Base-by-base conservation (phyloP, 2,888 invertebrate genomes). In the Agapostemon virescens region DNA sequence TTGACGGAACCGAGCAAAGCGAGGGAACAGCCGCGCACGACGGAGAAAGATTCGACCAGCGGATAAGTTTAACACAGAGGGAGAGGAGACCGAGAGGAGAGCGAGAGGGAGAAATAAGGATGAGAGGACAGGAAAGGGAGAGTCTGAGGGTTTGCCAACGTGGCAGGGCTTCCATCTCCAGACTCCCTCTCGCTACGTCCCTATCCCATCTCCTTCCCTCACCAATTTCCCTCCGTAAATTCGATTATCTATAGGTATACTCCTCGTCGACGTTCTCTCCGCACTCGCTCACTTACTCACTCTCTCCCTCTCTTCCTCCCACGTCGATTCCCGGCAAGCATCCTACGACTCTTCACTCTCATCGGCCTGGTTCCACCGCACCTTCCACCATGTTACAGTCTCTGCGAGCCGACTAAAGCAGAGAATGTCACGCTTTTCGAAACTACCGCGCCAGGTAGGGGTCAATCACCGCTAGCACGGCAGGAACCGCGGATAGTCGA, bases 191-290 rank as follows among this genome's bases (percentile, higher is more conserved):
- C 76, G 75, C 84, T 78, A 69, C 84, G 80, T 76, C 72, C 83
- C 79, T 86, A 73, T 83, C 84, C 83, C 83, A 79, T 86, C 84
- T 85, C 81, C 78, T 83, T 85, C 84, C 86, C 82, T 86, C 88
- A 80, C 89, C 90, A 89, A 90, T 90, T 91, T 91, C 90, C 90
- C 88, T 89, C 83, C 85, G 88, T 88, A 89, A 90, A 91, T 91
- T 91, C 89, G 91, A 91, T 91, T 91, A 91, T 90, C 87, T 87
- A 84, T 88, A 88, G 87, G 85, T 87, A 85, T 85, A 87, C 84
- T 80, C 69, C 77, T 77, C 81, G 85, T 74, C 79, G 61, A 42
- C 63, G 69, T 45, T 68, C n/a, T 71, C 67, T 58, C 30, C 30
- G 30, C 63, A 63, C 66, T 58, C 3, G 11, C 11, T n/a, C n/a